Percentiles rank a stretch among this genome's conserved stretches.
Conservation (phyloP, 2,113 vertebrate genomes). For the Nothobranchius furzeri region DNA sequence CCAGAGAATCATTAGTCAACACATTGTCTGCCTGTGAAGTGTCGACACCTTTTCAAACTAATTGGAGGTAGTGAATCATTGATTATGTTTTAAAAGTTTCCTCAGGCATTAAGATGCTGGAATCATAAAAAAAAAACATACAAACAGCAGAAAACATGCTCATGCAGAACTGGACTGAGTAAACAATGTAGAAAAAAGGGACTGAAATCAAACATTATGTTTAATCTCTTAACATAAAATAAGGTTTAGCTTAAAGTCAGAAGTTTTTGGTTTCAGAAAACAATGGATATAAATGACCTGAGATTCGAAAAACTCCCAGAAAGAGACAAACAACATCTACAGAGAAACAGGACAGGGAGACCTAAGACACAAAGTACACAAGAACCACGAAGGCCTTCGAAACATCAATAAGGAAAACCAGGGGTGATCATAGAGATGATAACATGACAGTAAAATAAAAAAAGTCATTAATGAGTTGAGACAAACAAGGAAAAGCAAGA, state of each 20-base stretch:
- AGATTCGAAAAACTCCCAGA: background rate
- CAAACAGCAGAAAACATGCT: too few species aligned
- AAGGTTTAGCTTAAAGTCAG: background rate
- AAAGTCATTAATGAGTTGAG: background rate
- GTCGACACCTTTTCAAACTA: slow-evolving; percentile 9
- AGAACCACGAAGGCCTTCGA: too few species aligned
- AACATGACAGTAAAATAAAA: background rate
- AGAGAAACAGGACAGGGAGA: background rate
- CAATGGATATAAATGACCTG: background rate
- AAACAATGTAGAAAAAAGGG: background rate
- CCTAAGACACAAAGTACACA: background rate
- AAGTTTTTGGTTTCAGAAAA: background rate
- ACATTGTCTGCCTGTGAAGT: background rate
- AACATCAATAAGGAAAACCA: too few species aligned
- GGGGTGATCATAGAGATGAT: background rate
- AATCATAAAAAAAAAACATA: background rate
- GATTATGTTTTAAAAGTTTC: slow-evolving; percentile 11
- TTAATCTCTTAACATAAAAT: too few species aligned
- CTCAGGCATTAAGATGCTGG: background rate
- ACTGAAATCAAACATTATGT: background rate
- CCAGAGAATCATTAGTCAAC: slow-evolving; percentile 9
- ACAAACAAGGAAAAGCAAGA: background rate
- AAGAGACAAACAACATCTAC: background rate
- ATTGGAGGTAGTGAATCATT: slow-evolving; percentile 26
- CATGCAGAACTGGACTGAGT: too few species aligned